These are phyloP conservation scores for Luperina nickerlii DNA, from an alignment of 2,888 invertebrate species.

Conservation along the genomic window DNA sequence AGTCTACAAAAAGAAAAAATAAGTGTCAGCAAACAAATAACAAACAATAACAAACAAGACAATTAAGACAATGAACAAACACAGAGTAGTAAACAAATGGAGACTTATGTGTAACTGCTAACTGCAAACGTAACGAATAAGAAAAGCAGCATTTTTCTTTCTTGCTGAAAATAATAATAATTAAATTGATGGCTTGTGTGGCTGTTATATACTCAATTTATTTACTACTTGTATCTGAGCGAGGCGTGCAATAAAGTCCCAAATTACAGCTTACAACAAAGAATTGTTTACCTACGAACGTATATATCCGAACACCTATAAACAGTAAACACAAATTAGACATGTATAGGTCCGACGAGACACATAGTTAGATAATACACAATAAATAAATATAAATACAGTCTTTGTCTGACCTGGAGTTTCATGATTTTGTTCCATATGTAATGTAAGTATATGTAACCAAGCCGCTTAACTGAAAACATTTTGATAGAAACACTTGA, in stretches of 20 bases:
- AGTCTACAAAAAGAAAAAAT: conserved; percentile 20
- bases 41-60: background rate
- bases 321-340: conserved; percentile 73
- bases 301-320: conserved; percentile 85
- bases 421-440: conserved; percentile 73
- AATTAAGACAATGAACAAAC: conserved; percentile 31
- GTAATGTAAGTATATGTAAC: conserved; percentile 74
- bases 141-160: background rate
- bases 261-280: conserved; percentile 49
- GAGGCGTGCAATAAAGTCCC: conserved; percentile 24
- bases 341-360: conserved; percentile 14
- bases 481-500: conserved; percentile 37
- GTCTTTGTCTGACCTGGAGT: conserved; percentile 66
- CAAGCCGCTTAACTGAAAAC: conserved; percentile 72
- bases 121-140: background rate
- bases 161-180: background rate
- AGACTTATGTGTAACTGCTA: background rate
- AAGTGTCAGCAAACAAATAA: conserved; percentile 24
- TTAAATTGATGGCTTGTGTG: background rate
- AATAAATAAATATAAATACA: conserved; percentile 24
- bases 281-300: conserved; percentile 81
- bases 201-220: conserved; percentile 22
- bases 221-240: conserved; percentile 41
- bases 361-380: conserved; percentile 36
- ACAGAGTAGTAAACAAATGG: conserved; percentile 46